phyloP scores from a whole-genome alignment of 2,797 vertebrate genomes.

The Ctenopoma kingsleyae region DNA sequence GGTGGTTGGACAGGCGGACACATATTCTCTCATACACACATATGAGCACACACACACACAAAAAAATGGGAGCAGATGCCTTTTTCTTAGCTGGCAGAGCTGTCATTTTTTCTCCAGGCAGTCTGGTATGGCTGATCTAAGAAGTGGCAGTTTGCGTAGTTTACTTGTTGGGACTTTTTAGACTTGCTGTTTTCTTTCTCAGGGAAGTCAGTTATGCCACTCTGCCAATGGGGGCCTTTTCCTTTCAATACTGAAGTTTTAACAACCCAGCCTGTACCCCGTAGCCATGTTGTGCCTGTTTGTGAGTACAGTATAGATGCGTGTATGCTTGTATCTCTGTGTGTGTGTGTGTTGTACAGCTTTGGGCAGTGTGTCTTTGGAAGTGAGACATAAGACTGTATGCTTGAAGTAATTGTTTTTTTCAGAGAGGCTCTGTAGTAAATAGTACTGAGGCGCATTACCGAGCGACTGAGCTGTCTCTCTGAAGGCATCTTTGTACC shows the following conservation, averaged over 20 bases:
- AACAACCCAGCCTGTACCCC: conserved; percentile 31
- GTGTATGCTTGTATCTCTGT: not conserved
- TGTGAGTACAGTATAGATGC: not conserved
- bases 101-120: conserved; percentile 35
- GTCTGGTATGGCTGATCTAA: conserved; percentile 51
- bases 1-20: conserved; percentile 55
- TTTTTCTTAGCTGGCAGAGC: conserved; percentile 64
- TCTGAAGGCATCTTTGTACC: conserved; percentile 41
- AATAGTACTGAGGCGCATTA: conserved; percentile 70
- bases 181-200: conserved; percentile 35
- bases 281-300: conserved; percentile 12
- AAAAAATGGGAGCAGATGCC: conserved; percentile 67
- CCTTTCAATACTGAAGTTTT: conserved; percentile 32
- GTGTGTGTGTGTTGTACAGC: conserved; percentile 15
- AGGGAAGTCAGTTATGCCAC: conserved; percentile 48
- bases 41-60: conserved; percentile 19
- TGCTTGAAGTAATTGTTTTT: conserved; percentile 17
- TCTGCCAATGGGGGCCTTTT: conserved; percentile 6
- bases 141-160: conserved; percentile 36
- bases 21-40: conserved; percentile 9
- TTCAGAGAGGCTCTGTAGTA: conserved; percentile 42
- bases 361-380: conserved; percentile 30
- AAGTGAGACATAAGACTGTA: conserved; percentile 39
- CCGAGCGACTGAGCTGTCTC: conserved; percentile 36
- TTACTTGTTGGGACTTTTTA: conserved; percentile 44